phyloP scores from a whole-genome alignment of 2,888 invertebrate species.

The Trilocha varians region DNA sequence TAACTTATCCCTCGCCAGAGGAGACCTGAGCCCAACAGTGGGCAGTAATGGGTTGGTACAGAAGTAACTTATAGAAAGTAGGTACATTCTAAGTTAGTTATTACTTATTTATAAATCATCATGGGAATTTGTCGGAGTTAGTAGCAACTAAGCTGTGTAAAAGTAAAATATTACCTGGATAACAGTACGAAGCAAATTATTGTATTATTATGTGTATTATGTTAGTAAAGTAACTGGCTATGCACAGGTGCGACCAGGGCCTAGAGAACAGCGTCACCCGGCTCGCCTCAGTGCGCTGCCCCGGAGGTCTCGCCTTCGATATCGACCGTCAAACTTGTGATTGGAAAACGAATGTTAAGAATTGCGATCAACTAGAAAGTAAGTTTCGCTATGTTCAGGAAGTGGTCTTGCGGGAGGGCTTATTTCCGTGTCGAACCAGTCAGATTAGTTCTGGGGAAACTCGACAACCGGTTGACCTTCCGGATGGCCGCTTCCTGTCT shows the following conservation, averaged over 20 bases:
- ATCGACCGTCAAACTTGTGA: conserved; percentile 95
- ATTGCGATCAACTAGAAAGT: conserved; percentile 95
- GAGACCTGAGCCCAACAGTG: no score
- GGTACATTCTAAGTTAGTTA: no score
- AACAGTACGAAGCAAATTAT: neutral
- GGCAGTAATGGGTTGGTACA: no score
- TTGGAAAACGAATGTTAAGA: conserved; percentile 97
- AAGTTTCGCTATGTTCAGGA: conserved; percentile 75
- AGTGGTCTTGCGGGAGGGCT: conserved; percentile 64
- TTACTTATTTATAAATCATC: no score
- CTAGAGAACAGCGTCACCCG: conserved; percentile 89
- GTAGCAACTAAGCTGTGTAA: no score
- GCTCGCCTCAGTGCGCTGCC: conserved; percentile 91
- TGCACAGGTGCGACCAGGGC: conserved; percentile 92
- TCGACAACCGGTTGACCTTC: conserved; percentile 45
- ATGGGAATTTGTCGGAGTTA: no score
- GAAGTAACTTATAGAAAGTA: no score
- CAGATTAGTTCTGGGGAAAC: conserved; percentile 22
- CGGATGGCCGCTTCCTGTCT: conserved; percentile 56
- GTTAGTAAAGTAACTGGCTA: conserved; percentile 31
- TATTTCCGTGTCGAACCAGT: conserved; percentile 39
- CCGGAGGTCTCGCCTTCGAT: conserved; percentile 93
- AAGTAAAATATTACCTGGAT: no score
- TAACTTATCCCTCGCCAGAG: no score
- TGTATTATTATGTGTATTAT: neutral